phyloP scores from a whole-genome alignment of 2,888 invertebrate species.

The Sesia bembeciformis region DNA sequence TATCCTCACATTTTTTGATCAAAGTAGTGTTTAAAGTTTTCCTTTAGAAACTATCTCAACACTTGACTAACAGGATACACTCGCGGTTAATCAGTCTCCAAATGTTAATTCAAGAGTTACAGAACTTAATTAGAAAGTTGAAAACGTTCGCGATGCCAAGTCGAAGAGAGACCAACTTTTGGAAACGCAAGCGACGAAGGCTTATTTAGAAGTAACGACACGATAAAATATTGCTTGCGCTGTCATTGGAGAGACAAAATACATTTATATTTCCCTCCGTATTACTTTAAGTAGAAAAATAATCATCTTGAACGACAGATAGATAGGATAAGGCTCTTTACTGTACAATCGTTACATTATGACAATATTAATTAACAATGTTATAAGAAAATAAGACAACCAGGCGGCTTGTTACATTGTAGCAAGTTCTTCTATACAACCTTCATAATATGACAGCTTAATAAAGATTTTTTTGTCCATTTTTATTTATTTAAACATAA shows the following conservation, averaged over 20 bases:
- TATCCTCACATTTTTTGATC: too few relatives aligned
- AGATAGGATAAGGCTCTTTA: too few relatives aligned
- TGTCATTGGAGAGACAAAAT: slow-evolving; percentile 2
- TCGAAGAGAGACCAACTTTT: slow-evolving; percentile 25
- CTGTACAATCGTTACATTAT: too few relatives aligned
- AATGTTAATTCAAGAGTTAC: slow-evolving; percentile 58
- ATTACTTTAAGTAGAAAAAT: too few relatives aligned
- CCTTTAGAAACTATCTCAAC: slow-evolving; percentile 9
- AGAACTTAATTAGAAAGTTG: slow-evolving; percentile 65
- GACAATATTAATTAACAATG: too few relatives aligned
- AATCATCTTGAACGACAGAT: too few relatives aligned
- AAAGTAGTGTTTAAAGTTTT: neutral
- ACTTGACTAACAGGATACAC: slow-evolving; percentile 24
- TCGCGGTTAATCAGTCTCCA: slow-evolving; percentile 41
- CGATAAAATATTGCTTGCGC: slow-evolving; percentile 3
- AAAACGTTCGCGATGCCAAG: slow-evolving; percentile 27
- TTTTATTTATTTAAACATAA: too few relatives aligned
- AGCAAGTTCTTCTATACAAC: too few relatives aligned
- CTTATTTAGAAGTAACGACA: neutral
- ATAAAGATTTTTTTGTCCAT: too few relatives aligned
- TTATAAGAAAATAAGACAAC: too few relatives aligned
- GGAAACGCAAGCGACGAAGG: slow-evolving; percentile 20
- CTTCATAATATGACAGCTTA: too few relatives aligned
- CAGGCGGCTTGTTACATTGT: too few relatives aligned
- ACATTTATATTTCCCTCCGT: neutral